Conservation (phyloP, 2,113 vertebrate genomes). For the Hucho hucho region DNA sequence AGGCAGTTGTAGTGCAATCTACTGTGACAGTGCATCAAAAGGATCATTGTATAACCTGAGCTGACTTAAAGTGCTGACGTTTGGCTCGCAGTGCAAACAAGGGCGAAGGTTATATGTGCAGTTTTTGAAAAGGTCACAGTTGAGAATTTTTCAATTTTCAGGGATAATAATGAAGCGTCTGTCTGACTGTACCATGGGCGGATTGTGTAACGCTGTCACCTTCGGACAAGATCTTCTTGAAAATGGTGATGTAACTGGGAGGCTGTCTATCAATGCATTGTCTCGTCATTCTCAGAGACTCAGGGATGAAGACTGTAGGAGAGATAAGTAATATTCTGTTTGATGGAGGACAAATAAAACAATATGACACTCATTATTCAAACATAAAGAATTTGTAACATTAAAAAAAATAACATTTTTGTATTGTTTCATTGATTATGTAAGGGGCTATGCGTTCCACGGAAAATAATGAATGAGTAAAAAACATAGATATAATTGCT, state of each 20-base stretch:
- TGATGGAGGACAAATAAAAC: neutral
- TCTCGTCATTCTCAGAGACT: slow-evolving; percentile 2
- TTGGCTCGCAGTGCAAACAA: neutral
- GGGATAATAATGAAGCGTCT: slow-evolving; percentile 4
- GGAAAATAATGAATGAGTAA: too few relatives aligned
- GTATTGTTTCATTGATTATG: too few relatives aligned
- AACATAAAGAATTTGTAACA: too few relatives aligned
- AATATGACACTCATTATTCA: too few relatives aligned
- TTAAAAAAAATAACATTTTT: too few relatives aligned
- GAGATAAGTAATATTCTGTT: neutral
- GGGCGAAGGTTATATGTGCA: neutral
- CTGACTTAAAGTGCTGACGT: neutral
- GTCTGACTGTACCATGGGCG: neutral
- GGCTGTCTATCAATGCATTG: neutral
- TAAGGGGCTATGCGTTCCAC: too few relatives aligned
- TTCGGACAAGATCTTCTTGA: slow-evolving; percentile 1
- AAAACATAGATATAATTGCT: too few relatives aligned
- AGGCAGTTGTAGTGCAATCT: neutral
- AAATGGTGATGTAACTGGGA: slow-evolving; percentile 8
- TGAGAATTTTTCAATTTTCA: neutral
- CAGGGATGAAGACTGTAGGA: neutral
- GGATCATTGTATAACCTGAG: neutral
- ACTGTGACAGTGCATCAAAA: slow-evolving; percentile 6
- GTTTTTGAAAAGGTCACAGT: slow-evolving; percentile 12
- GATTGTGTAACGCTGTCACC: slow-evolving; percentile 2